Evolutionary conservation across 2,113 vertebrate species (phyloP).

Genomic region (Cyrtonyx montezumae): DNA sequence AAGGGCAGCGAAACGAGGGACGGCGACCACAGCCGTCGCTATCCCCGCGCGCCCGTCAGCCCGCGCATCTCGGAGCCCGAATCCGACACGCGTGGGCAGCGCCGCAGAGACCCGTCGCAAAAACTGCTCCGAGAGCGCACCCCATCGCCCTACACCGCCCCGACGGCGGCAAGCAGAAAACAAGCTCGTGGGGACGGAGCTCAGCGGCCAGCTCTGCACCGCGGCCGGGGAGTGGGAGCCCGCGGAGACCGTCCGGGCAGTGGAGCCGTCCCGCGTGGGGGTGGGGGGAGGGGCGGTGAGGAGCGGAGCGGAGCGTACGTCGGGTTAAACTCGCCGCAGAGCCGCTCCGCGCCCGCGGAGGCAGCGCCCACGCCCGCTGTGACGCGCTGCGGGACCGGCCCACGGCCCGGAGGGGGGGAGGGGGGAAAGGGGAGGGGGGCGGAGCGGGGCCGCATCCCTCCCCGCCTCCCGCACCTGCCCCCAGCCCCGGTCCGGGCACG

Average conservation of each 20-base stretch:
- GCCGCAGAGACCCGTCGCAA: too few species aligned
- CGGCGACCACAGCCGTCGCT: not conserved
- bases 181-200: not conserved
- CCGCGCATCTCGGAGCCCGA: not conserved
- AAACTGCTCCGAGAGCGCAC: too few species aligned
- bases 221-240: not conserved
- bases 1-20: constrained; percentile 3
- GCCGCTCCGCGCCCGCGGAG: not conserved
- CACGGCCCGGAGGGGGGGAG: too few species aligned
- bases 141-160: not conserved
- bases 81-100: not conserved
- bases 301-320: too few species aligned
- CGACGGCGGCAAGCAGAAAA: too few species aligned
- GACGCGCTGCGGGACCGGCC: not conserved
- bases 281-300: too few species aligned
- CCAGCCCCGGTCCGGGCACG: not conserved
- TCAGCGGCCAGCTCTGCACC: too few species aligned
- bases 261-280: too few species aligned
- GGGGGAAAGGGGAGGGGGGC: not conserved
- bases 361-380: not conserved
- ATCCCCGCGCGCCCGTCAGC: fast-evolving
- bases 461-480: not conserved
- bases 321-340: not conserved
- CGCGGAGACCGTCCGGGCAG: too few species aligned
- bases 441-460: not conserved